Evolutionary conservation across 1,140 invertebrate genomes (phyloP), one percentile per base, ranked within the genome.

Genomic region (Drosophila virilis): DNA sequence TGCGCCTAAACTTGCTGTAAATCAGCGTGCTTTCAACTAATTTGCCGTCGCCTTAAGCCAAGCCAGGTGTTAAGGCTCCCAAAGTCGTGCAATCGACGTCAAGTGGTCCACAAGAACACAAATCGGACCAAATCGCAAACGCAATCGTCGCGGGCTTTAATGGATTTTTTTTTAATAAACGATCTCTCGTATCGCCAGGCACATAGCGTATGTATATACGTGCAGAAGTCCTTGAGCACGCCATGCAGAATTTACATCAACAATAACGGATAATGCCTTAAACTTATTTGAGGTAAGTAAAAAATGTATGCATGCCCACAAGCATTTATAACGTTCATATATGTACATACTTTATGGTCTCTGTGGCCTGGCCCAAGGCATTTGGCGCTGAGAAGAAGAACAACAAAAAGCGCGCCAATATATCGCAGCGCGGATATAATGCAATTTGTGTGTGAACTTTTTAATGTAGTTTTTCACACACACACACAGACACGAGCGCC

Each of bases 401-500:
- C 22, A 43, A 78, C 64, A 51, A 78, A 86, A 86, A 89, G 55
- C 80, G 83, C 84, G 83, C 77, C 83, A 89, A 88, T 88, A 89
- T 88, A 88, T 80, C 62, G 84, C 69, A 76, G 76, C 60, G 52
- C 74, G 80, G 51, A 88, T 69, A 89, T 89, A 88, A 88, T 88
- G 84, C 84, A 88, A 88, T 88, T 88, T 88, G 84, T 88, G 84
- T 88, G 77, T 88, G 84, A 89, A 88, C 84, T 88, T 88, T 86
- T 88, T 83, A 83, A 89, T 85, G 77, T 79, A 89, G 74, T 84
- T 88, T 83, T 28, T 43, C 48, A 57, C 65, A 64, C 54, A 52
- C 62, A 51, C 37, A 46, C 60, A 64, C 46, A 37, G 58, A 45
- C 50, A 28, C 38, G 17, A 42, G 51, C 55, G 32, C 52, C 40